Evolutionary conservation across 2,113 vertebrate species (phyloP).

Genomic region (Cnemophilus loriae): DNA sequence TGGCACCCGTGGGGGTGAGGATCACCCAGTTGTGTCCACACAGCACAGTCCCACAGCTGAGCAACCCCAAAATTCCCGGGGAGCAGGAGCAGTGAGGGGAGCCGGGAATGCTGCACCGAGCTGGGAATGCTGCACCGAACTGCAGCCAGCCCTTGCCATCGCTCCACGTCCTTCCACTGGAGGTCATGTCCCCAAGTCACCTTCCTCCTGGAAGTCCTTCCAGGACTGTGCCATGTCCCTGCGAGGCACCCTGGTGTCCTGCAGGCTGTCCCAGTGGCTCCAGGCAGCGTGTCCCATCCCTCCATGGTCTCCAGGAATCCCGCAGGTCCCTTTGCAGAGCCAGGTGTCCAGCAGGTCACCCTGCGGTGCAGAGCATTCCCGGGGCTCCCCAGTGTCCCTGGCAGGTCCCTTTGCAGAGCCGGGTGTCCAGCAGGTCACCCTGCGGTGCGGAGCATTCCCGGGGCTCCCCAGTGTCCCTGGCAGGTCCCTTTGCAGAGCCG

Average conservation of each 20-base stretch:
- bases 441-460: not conserved
- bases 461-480: not conserved
- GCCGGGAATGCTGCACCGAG: not conserved
- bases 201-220: not conserved
- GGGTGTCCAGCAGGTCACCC: fast-evolving
- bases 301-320: fast-evolving
- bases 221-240: not conserved
- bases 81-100: fast-evolving
- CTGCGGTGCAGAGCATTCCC: not conserved
- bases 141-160: not conserved
- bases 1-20: not conserved
- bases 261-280: not conserved
- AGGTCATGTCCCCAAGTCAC: not conserved
- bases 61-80: fast-evolving
- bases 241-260: not conserved
- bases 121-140: fast-evolving
- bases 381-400: no score
- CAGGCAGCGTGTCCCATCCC: not conserved
- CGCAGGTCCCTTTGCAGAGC: fast-evolving
- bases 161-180: fast-evolving
- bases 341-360: fast-evolving
- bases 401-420: not conserved
- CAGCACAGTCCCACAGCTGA: fast-evolving
- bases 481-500: not conserved
- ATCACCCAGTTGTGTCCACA: fast-evolving